phyloP scores from a whole-genome alignment of 2,888 invertebrate species.

The Plusia festucae region DNA sequence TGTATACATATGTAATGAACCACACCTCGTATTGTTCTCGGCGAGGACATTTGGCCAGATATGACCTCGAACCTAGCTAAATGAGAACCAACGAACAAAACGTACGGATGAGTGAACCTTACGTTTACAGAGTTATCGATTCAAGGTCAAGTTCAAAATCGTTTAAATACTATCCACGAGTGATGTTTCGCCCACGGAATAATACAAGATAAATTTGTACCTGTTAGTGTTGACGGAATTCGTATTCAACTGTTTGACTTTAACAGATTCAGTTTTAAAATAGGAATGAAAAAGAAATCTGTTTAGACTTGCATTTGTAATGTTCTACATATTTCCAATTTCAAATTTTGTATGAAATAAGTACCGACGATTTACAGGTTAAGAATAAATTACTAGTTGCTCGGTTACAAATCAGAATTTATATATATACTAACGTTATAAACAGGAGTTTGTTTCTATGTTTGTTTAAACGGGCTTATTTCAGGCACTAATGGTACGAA shows the following conservation, averaged over 20 bases:
- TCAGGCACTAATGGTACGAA: no score
- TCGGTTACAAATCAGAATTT: neutral
- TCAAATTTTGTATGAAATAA: neutral
- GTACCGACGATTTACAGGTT: neutral
- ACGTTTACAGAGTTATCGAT: constrained; percentile 11
- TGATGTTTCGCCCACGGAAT: neutral
- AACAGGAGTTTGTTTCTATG: no score
- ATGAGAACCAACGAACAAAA: constrained; percentile 15
- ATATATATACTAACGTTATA: no score
- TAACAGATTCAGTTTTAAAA: no score
- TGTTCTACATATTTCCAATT: no score
- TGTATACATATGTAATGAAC: constrained; percentile 19
- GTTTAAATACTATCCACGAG: neutral
- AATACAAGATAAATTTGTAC: neutral
- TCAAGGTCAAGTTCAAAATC: constrained; percentile 6
- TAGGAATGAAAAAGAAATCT: no score
- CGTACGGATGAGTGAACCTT: constrained; percentile 45
- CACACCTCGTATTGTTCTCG: constrained; percentile 50
- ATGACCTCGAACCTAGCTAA: constrained; percentile 37
- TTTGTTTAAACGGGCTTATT: no score
- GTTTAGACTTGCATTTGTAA: no score
- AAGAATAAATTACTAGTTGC: neutral
- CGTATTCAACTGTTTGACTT: no score
- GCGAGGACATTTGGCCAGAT: constrained; percentile 34
- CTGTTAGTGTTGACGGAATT: no score